phyloP scores from a whole-genome alignment of 1,140 invertebrate species.

The Megalonaias nervosa region DNA sequence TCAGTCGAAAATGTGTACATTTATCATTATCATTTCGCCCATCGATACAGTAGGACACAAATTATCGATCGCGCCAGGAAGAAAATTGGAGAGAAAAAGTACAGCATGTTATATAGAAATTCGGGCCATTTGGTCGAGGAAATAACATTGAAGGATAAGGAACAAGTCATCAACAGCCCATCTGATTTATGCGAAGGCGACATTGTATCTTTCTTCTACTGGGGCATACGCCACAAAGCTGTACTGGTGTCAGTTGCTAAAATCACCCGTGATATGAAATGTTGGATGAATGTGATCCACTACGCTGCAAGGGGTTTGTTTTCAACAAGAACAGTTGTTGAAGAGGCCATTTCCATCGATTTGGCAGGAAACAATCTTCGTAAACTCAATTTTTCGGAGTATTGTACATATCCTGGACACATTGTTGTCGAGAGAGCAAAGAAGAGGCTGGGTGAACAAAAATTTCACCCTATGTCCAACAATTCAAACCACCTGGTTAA shows the following conservation, averaged over 20 bases:
- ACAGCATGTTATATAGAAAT: slow-evolving; percentile 2
- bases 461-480: slow-evolving; percentile 5
- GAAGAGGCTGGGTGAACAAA: slow-evolving; percentile 10
- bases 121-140: slow-evolving; percentile 16
- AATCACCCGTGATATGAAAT: neutral
- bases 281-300: slow-evolving; percentile 6
- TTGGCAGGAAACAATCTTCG: slow-evolving; percentile 1
- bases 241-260: slow-evolving; percentile 10
- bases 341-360: slow-evolving; percentile 11
- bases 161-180: neutral
- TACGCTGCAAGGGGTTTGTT: slow-evolving; percentile 6
- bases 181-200: slow-evolving; percentile 7
- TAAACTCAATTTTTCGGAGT: neutral
- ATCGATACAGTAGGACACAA: slow-evolving; percentile 3
- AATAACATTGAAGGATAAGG: slow-evolving; percentile 12
- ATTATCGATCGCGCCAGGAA: slow-evolving; percentile 9
- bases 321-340: slow-evolving; percentile 16
- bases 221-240: slow-evolving; percentile 17
- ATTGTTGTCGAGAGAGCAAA: slow-evolving; percentile 22
- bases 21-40: slow-evolving; percentile 18
- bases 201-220: slow-evolving; percentile 10
- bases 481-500: slow-evolving; percentile 17
- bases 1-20: slow-evolving; percentile 12
- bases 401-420: slow-evolving; percentile 3
- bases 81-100: slow-evolving; percentile 11